Base-by-base conservation (phyloP, 2,888 invertebrate genomes). In the Tridacna crocea region DNA sequence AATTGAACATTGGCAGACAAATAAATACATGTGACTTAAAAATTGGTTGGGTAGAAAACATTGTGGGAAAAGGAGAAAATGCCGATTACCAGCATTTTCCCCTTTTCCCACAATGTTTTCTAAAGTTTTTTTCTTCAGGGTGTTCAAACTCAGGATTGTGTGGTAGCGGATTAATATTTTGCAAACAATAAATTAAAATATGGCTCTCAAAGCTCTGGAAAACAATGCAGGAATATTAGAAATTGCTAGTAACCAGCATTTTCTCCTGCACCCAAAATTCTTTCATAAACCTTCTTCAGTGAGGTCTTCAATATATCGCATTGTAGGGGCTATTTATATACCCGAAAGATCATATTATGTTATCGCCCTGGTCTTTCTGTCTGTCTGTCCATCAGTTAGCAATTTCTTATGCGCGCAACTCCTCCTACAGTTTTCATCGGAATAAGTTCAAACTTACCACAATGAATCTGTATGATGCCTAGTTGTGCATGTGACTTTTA, bases 191-290 rank as follows among this genome's bases (percentile, higher is more conserved):
- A 11, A 13, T 51, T 15, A 51, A 11, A 51, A 11, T 51, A 51
- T 51, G 51, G 15, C 51, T 13, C 15, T 51, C 15, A 15, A 51
- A 11, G 51, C 51, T n/a, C 51, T 51, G 51, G n/a, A 10, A 61
- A 61, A 24, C 61, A 61, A 10, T 61, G 26, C 10, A 10, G 22
- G 12, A 22, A 61, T 10, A 61, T 2, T 17, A 22, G 61, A 61
- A 61, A n/a, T 61, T 61, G 61, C 61, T 61, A 12, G n/a, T 15
- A 24, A 24, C 26, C n/a, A 61, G 61, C 61, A 61, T n/a, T 24
- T 61, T 13, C 61, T 61, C 61, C 61, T 61, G 3, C n/a, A 10
- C 13, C 19, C 19, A 19, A 3, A 55, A 55, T 55, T 1, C 10
- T 55, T 55, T 55, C 55, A 6, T n/a, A n/a, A n/a, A n/a, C 15